A percentile compares a stretch with the other conserved stretches of the same genome.
Evolutionary conservation across 2,797 vertebrate species (phyloP).

Genomic region (Peromyscus melanophrys): DNA sequence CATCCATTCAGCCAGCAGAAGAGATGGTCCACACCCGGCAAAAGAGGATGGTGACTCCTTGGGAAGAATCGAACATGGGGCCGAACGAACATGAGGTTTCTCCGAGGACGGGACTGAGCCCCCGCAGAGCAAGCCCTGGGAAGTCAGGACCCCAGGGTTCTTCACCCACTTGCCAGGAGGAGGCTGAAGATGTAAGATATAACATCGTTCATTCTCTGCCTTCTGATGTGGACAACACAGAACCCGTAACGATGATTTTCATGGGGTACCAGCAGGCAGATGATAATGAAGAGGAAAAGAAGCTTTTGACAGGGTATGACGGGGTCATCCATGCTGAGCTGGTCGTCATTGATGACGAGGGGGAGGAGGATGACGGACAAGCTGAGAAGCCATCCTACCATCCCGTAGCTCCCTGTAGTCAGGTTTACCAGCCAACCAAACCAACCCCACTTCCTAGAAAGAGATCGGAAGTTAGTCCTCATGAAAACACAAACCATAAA

Average conservation of each 20-base stretch:
- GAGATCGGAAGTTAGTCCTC: constrained; percentile 69
- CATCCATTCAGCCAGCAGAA: constrained; percentile 66
- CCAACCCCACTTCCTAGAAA: constrained; percentile 81
- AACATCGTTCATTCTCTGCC: constrained; percentile 89
- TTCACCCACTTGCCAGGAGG: constrained; percentile 81
- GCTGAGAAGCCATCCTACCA: constrained; percentile 90
- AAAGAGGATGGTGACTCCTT: constrained; percentile 47
- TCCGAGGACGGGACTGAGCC: constrained; percentile 78
- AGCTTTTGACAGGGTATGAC: constrained; percentile 89
- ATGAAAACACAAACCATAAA: constrained; percentile 76
- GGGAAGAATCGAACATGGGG: constrained; percentile 70
- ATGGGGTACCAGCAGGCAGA: constrained; percentile 96
- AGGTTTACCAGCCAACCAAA: constrained; percentile 91
- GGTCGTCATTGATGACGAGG: constrained; percentile 93
- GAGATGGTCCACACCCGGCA: constrained; percentile 57
- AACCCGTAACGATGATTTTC: constrained; percentile 97
- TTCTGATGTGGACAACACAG: constrained; percentile 88
- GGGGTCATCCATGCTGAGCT: constrained; percentile 94
- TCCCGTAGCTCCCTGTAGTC: constrained; percentile 91
- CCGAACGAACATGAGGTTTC: constrained; percentile 73
- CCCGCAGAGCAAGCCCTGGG: constrained; percentile 71
- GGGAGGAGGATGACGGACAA: constrained; percentile 80
- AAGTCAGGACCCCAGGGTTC: constrained; percentile 74
- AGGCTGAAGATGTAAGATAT: constrained; percentile 88
- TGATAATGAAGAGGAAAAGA: constrained; percentile 87